These are phyloP conservation scores for Anagrus nilaparvatae DNA, from an alignment of 1,140 invertebrate species.

Conservation along the genomic window DNA sequence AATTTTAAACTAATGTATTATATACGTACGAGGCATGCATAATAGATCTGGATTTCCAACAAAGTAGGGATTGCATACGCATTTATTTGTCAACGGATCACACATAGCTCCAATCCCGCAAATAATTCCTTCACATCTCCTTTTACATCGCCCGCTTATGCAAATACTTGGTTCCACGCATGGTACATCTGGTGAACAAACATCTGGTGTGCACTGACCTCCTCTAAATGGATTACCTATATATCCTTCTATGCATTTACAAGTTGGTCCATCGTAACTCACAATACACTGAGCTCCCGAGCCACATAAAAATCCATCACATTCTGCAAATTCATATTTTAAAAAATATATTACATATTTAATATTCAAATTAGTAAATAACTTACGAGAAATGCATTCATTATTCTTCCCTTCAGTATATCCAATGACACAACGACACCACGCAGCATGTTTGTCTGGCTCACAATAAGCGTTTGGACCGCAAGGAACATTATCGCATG, in stretches of 20 bases:
- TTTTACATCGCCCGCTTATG: constrained; percentile 72
- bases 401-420: constrained; percentile 64
- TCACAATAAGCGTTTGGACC: constrained; percentile 79
- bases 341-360: constrained; percentile 11
- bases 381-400: constrained; percentile 69
- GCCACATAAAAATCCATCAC: constrained; percentile 70
- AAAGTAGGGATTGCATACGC: constrained; percentile 77
- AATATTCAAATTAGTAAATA: constrained; percentile 1
- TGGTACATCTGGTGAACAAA: constrained; percentile 64
- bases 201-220: constrained; percentile 66
- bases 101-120: constrained; percentile 77
- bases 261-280: constrained; percentile 74
- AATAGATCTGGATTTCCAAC: constrained; percentile 79
- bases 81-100: constrained; percentile 67
- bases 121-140: constrained; percentile 71
- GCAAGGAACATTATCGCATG: constrained; percentile 67
- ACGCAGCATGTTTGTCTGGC: constrained; percentile 76
- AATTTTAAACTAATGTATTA: background rate
- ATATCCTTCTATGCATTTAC: constrained; percentile 75
- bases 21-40: constrained; percentile 80
- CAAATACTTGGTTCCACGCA: constrained; percentile 72
- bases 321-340: constrained; percentile 59
- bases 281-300: constrained; percentile 77
- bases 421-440: constrained; percentile 76
- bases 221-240: constrained; percentile 85